Base-by-base conservation (phyloP, 23 tunicate species). In the Diplosoma virens region DNA sequence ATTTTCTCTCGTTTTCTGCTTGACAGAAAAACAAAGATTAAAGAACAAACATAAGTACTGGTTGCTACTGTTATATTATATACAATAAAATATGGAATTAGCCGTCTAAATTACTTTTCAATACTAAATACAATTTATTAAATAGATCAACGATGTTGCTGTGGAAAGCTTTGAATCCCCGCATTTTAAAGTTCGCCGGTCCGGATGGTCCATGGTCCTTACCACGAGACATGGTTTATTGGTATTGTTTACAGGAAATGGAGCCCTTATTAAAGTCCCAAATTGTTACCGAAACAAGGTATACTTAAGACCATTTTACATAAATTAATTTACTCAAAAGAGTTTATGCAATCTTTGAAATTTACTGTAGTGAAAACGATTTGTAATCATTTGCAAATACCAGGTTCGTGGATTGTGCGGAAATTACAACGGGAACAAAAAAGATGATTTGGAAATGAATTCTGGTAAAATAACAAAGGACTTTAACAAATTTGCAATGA, bases 341-440 rank as follows among this genome's bases (percentile, higher is more conserved):
- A 41, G 14, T 7, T 41, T 41, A 7, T 41, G 9, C 50, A 7
- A 41, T 41, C 14, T 41, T 41, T 41, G 9, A 41, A 41, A 41
- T 41, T n/a, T n/a, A n/a, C n/a, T n/a, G n/a, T n/a, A n/a, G n/a
- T n/a, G n/a, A n/a, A n/a, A n/a, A n/a, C n/a, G n/a, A n/a, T n/a
- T n/a, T n/a, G n/a, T n/a, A n/a, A n/a, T n/a, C n/a, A n/a, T n/a
- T n/a, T n/a, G n/a, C n/a, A n/a, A n/a, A n/a, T 60, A 16, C 6
- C 17, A 89, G 96, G 84, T 89, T 2, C 66, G 78, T 30, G 96
- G 96, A 0, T 34, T 89, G 30, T 89, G 96, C 73, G 96, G 96
- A 47, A 82, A 82, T 54, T 89, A 61, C 69, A 89, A 89, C 84
- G 80, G 58, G 3, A 37, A 76, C 33, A 67, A 61, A 66, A 30